A percentile compares a stretch with the other conserved stretches of the same genome.
phyloP scores from a whole-genome alignment of 2,113 vertebrate species.

The Sialia sialis region DNA sequence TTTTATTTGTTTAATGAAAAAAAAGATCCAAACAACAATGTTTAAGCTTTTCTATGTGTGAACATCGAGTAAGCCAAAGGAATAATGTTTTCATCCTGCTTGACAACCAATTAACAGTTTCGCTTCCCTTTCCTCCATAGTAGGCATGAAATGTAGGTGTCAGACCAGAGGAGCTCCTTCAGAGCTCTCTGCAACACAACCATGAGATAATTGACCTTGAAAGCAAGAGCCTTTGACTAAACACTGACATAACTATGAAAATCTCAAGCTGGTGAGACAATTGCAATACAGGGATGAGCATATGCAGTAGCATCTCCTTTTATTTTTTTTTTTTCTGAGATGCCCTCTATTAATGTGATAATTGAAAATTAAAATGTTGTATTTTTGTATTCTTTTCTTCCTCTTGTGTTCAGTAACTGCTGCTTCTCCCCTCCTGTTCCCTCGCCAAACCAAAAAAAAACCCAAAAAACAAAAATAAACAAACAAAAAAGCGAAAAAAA shows the following conservation, averaged over 20 bases:
- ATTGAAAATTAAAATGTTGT: background rate
- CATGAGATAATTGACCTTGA: slow-evolving; percentile 1
- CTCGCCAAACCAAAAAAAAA: too few relatives aligned
- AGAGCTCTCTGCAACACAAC: background rate
- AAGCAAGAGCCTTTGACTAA: background rate
- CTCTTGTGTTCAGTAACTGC: background rate
- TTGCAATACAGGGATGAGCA: background rate
- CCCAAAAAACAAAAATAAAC: background rate
- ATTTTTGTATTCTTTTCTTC: background rate
- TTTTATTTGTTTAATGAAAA: background rate
- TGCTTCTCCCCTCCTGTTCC: accelerated
- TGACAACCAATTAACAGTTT: background rate
- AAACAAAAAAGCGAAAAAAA: background rate
- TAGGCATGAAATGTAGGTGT: background rate
- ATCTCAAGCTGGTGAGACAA: background rate
- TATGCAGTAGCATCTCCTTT: background rate
- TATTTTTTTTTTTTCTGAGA: background rate
- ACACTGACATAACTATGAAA: background rate
- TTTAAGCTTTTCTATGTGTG: background rate
- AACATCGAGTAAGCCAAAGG: background rate
- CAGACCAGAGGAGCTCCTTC: background rate
- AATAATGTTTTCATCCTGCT: background rate
- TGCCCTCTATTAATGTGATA: background rate
- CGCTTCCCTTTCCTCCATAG: background rate
- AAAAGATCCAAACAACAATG: too few relatives aligned